Conservation (phyloP, 2,888 invertebrate genomes). For the Ennomos fuscantarius region DNA sequence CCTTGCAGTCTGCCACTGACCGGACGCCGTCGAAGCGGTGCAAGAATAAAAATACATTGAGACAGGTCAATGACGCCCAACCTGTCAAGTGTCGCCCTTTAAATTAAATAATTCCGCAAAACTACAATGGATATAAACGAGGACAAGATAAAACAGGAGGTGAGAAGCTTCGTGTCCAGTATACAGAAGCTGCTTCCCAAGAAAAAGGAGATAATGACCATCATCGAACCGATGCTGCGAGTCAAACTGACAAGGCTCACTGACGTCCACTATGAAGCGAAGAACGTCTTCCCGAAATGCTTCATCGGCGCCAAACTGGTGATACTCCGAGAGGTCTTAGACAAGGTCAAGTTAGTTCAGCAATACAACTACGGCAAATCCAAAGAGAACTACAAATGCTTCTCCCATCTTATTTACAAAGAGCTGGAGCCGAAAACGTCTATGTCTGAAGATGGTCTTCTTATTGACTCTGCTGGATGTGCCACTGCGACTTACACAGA, state of each 20-base stretch:
- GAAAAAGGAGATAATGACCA: constrained; percentile 63
- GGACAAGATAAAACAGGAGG: constrained; percentile 69
- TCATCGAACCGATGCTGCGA: constrained; percentile 55
- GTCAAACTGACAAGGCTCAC: constrained; percentile 58
- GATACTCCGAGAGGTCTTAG: constrained; percentile 66
- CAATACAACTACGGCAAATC: constrained; percentile 74
- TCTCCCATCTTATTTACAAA: constrained; percentile 67
- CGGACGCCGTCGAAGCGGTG: constrained; percentile 55
- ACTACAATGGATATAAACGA: constrained; percentile 76
- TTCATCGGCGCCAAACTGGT: constrained; percentile 73
- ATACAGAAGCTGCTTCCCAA: constrained; percentile 72
- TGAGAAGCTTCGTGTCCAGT: constrained; percentile 66
- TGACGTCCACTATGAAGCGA: constrained; percentile 74
- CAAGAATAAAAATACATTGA: constrained; percentile 68
- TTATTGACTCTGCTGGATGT: constrained; percentile 69
- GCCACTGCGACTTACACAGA: constrained; percentile 74
- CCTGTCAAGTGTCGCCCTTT: constrained; percentile 55
- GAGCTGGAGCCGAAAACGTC: constrained; percentile 65
- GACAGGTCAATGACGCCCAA: constrained; percentile 75
- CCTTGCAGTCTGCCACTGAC: constrained; percentile 69
- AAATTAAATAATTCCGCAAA: constrained; percentile 55
- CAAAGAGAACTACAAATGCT: constrained; percentile 68
- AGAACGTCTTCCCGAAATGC: constrained; percentile 74
- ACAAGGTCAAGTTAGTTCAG: constrained; percentile 72
- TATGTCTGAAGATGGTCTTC: constrained; percentile 57